These are phyloP conservation scores for Creontiades dilutus DNA, from an alignment of 2,888 invertebrate genomes.

Conservation along the genomic window DNA sequence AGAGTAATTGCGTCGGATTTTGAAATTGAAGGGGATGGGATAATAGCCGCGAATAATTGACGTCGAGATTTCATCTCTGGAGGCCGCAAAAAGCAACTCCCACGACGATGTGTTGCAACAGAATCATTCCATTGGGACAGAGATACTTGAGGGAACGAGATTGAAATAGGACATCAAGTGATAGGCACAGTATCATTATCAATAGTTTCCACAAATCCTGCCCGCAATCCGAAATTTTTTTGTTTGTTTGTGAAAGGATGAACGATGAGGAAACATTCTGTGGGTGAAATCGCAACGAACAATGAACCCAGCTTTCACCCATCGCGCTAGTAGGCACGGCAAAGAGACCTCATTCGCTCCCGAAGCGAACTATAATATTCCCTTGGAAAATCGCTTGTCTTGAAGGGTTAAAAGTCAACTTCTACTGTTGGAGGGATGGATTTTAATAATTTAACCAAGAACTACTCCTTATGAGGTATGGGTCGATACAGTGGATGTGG, in stretches of 20 bases:
- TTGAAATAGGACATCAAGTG: neutral
- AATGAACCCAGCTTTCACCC: constrained; percentile 66
- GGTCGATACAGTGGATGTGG: neutral
- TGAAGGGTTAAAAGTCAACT: neutral
- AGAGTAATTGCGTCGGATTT: neutral
- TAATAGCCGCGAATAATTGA: neutral
- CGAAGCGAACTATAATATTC: neutral
- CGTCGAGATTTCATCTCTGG: neutral
- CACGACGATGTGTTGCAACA: neutral
- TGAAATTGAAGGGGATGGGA: neutral
- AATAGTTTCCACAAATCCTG: neutral
- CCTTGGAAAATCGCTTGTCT: neutral
- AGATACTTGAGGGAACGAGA: neutral
- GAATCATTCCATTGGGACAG: neutral
- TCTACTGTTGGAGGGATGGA: neutral
- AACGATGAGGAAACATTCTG: constrained; percentile 52
- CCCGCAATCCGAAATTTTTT: no score
- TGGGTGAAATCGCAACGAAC: constrained; percentile 65
- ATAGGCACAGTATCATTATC: neutral
- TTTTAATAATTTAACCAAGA: neutral
- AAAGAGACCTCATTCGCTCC: constrained; percentile 12
- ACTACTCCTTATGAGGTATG: neutral
- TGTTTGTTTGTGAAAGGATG: neutral
- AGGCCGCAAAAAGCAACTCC: neutral
- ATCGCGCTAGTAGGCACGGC: neutral